Evolutionary conservation across 2,888 invertebrate genomes (phyloP).

Genomic region (Zhengitettix transpicula): DNA sequence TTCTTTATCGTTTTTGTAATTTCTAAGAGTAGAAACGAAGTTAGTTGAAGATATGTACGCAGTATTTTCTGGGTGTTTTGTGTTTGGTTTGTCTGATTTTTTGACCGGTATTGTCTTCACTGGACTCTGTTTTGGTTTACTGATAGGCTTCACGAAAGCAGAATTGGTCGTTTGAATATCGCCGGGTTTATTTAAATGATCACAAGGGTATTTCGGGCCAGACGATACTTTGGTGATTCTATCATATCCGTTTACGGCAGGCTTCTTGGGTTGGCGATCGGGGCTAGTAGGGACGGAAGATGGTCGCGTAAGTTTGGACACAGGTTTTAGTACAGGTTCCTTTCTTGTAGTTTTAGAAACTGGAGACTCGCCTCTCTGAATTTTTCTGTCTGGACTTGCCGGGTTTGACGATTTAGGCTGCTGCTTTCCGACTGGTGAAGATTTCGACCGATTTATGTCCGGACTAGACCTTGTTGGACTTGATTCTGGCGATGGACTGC

Average conservation of each 20-base stretch:
- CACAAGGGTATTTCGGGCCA: neutral
- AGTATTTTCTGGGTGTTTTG: slow-evolving; percentile 3
- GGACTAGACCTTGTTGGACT: neutral
- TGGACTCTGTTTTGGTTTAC: neutral
- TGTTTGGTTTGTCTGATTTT: neutral
- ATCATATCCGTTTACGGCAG: neutral
- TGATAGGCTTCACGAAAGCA: slow-evolving; percentile 7
- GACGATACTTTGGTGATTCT: neutral
- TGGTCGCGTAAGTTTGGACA: neutral
- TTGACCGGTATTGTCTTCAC: neutral
- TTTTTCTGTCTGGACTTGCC: slow-evolving; percentile 5
- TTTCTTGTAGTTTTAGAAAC: neutral
- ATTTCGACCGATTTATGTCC: neutral
- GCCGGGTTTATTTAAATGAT: neutral
- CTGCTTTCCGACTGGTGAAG: neutral
- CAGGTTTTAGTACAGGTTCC: neutral
- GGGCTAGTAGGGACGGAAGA: slow-evolving; percentile 1
- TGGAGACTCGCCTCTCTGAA: neutral
- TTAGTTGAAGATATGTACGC: slow-evolving; percentile 15
- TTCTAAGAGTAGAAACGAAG: slow-evolving; percentile 5
- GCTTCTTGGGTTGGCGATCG: neutral
- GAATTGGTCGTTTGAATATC: slow-evolving; percentile 1
- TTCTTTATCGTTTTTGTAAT: slow-evolving; percentile 14
- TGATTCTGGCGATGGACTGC: neutral
- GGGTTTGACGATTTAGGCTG: neutral